Conservation (phyloP, 2,113 vertebrate genomes). For the Oreochromis tanganicae region DNA sequence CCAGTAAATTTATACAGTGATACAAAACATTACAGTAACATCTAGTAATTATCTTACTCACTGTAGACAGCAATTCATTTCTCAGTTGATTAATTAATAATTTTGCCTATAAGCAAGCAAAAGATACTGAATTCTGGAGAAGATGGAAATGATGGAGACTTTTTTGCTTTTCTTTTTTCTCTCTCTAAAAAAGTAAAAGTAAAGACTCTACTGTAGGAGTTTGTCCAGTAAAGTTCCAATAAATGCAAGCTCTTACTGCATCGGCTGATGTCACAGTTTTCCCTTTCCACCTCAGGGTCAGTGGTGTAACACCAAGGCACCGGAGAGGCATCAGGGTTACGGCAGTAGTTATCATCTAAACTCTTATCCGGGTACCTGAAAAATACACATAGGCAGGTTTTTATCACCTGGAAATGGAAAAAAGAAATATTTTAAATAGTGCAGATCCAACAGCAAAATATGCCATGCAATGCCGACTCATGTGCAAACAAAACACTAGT, state of each 20-base stretch:
- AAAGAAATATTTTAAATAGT: not conserved
- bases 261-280: constrained; percentile 81
- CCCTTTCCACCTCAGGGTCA: constrained; percentile 73
- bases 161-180: not conserved
- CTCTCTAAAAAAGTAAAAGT: not conserved
- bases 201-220: not conserved
- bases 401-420: not conserved
- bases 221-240: not conserved
- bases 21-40: not conserved
- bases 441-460: not conserved
- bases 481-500: not conserved
- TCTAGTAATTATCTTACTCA: not conserved
- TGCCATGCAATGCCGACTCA: not conserved
- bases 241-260: constrained; percentile 76
- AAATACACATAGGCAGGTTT: not conserved
- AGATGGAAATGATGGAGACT: not conserved
- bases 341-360: constrained; percentile 94
- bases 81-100: not conserved
- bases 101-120: not conserved
- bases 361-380: constrained; percentile 90
- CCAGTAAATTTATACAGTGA: not conserved
- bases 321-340: constrained; percentile 90
- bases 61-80: not conserved
- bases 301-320: constrained; percentile 95
- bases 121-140: not conserved